phyloP scores from a whole-genome alignment of 2,797 vertebrate genomes.

The Anniella stebbinsi region DNA sequence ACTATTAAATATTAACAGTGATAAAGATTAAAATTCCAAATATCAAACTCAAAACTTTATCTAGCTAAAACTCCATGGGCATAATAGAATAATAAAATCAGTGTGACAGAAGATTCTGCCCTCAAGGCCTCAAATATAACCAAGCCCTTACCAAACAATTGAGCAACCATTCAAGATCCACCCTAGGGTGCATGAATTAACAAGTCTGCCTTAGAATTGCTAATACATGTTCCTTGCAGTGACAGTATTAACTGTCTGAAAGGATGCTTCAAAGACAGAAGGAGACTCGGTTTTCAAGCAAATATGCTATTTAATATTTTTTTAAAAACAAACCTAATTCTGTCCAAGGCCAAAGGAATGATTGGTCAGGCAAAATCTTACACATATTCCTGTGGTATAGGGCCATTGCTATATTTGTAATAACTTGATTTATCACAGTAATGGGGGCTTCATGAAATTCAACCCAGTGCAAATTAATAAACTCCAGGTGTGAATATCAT shows the following conservation, averaged over 20 bases:
- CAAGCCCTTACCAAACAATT: slow-evolving; percentile 58
- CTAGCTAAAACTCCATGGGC: slow-evolving; percentile 32
- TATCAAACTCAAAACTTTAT: slow-evolving; percentile 16
- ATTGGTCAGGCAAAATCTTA: slow-evolving; percentile 46
- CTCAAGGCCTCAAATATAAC: slow-evolving; percentile 53
- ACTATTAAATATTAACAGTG: not conserved
- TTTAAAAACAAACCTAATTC: slow-evolving; percentile 31
- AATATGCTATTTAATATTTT: not conserved
- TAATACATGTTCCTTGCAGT: slow-evolving; percentile 38
- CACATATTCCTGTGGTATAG: slow-evolving; percentile 22
- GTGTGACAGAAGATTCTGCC: not conserved
- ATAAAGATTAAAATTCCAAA: slow-evolving; percentile 31
- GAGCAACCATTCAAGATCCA: slow-evolving; percentile 44
- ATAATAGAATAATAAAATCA: slow-evolving; percentile 23
- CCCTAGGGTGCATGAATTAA: slow-evolving; percentile 48
- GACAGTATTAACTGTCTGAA: slow-evolving; percentile 15
- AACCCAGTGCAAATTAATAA: slow-evolving; percentile 66
- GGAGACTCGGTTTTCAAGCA: slow-evolving; percentile 25
- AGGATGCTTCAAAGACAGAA: slow-evolving; percentile 32
- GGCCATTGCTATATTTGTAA: slow-evolving; percentile 23
- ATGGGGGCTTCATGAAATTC: slow-evolving; percentile 68
- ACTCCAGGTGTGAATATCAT: slow-evolving; percentile 58
- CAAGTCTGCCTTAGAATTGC: slow-evolving; percentile 58
- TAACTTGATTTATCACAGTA: slow-evolving; percentile 54
- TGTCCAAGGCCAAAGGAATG: slow-evolving; percentile 39